phyloP scores from a whole-genome alignment of 2,113 vertebrate genomes.

The Buteo buteo region DNA sequence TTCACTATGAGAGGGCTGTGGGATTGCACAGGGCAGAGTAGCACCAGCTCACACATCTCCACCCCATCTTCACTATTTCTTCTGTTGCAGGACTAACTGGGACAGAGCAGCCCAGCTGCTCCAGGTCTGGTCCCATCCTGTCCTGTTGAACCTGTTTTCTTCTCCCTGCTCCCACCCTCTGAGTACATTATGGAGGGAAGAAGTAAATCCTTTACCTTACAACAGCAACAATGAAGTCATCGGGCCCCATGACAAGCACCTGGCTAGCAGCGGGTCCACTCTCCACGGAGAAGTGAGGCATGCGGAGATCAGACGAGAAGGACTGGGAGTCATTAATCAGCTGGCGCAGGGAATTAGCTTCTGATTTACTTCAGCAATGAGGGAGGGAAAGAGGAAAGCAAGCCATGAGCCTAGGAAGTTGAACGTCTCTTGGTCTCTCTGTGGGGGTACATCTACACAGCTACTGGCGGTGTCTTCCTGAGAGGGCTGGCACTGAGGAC shows the following conservation, averaged over 20 bases:
- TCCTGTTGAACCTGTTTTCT: background rate
- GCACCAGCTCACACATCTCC: background rate
- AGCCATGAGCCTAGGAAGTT: background rate
- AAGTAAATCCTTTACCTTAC: constrained; percentile 78
- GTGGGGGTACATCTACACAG: background rate
- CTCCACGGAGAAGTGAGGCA: constrained; percentile 72
- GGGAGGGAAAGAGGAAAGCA: background rate
- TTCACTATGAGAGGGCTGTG: background rate
- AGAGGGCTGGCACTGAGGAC: background rate
- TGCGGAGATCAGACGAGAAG: constrained; percentile 69
- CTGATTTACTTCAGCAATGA: constrained; percentile 78
- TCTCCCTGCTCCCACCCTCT: background rate
- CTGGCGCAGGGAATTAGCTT: constrained; percentile 81
- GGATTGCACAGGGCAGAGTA: background rate
- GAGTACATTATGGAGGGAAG: background rate
- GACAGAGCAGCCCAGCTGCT: background rate
- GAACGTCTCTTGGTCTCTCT: background rate
- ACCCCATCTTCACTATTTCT: background rate
- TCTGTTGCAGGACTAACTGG: background rate
- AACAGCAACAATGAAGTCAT: constrained; percentile 92
- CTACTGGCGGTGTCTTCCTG: rapidly evolving
- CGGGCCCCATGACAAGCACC: constrained; percentile 93
- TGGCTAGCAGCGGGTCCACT: constrained; percentile 80
- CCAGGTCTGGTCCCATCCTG: background rate
- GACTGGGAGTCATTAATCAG: constrained; percentile 88